Percentiles rank a stretch among this genome's conserved stretches.
Conservation (phyloP, 2,888 invertebrate genomes). For the Stenolophus ochropezus region DNA sequence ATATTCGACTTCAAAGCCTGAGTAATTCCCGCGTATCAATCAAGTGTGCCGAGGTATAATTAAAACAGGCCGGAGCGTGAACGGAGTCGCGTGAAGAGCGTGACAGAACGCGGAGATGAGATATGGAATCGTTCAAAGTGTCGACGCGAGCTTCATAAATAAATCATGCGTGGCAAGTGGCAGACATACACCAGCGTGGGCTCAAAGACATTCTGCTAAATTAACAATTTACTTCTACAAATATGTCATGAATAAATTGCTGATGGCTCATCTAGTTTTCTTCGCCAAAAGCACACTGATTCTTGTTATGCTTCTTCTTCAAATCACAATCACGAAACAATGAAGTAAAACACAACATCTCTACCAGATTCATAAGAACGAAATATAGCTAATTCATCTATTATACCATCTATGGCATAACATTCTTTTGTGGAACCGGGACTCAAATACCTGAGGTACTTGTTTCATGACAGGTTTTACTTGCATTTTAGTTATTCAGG, state of each 20-base stretch:
- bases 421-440: too few relatives aligned
- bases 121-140: constrained; percentile 53
- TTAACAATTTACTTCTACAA: constrained; percentile 54
- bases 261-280: constrained; percentile 11
- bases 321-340: too few relatives aligned
- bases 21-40: constrained; percentile 22
- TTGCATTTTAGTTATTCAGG: too few relatives aligned
- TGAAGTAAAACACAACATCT: too few relatives aligned
- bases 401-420: too few relatives aligned
- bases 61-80: constrained; percentile 41
- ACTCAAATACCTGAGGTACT: too few relatives aligned
- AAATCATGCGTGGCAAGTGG: constrained; percentile 41
- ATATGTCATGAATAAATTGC: constrained; percentile 55
- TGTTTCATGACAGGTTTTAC: too few relatives aligned
- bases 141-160: constrained; percentile 47
- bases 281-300: neutral
- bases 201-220: constrained; percentile 51
- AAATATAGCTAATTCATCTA: too few relatives aligned
- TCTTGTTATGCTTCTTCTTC: too few relatives aligned
- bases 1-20: neutral
- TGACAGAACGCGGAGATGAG: constrained; percentile 15
- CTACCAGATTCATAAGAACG: too few relatives aligned
- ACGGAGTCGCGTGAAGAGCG: constrained; percentile 6
- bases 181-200: constrained; percentile 23
- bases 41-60: constrained; percentile 41